Evolutionary conservation across 2,888 invertebrate genomes (phyloP).

Genomic region (Coenonympha arcania): DNA sequence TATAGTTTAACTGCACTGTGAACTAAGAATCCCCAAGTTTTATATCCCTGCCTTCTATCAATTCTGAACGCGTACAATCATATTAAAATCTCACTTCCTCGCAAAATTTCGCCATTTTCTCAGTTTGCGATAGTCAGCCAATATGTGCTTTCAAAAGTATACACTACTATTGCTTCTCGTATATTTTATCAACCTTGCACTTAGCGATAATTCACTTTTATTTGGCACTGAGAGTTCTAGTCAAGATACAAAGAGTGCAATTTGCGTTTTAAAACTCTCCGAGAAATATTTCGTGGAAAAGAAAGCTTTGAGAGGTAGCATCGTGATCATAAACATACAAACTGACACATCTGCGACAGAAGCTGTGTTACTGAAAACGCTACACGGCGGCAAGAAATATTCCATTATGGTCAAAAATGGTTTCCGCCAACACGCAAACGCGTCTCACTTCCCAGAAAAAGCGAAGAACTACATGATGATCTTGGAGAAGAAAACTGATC

Average conservation of each 20-base stretch:
- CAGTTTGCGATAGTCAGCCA: background rate
- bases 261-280: slow-evolving; percentile 70
- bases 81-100: background rate
- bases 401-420: slow-evolving; percentile 72
- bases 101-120: slow-evolving; percentile 5
- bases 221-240: slow-evolving; percentile 52
- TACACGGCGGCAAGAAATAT: slow-evolving; percentile 64
- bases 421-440: slow-evolving; percentile 64
- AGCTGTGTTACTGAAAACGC: slow-evolving; percentile 57
- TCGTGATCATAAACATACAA: slow-evolving; percentile 68
- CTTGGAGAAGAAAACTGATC: slow-evolving; percentile 63
- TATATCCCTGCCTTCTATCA: background rate
- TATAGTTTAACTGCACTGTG: no score
- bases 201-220: slow-evolving; percentile 51
- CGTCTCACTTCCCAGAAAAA: slow-evolving; percentile 71
- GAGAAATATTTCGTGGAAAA: slow-evolving; percentile 70
- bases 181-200: slow-evolving; percentile 37
- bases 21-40: background rate
- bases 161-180: slow-evolving; percentile 12
- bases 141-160: slow-evolving; percentile 12
- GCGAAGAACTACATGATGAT: slow-evolving; percentile 73
- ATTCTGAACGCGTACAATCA: slow-evolving; percentile 3
- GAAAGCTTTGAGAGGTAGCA: slow-evolving; percentile 67
- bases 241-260: slow-evolving; percentile 59
- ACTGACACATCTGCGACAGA: slow-evolving; percentile 59